These are phyloP conservation scores for Gorsachius magnificus DNA, from an alignment of 2,797 vertebrate species.

Conservation along the genomic window DNA sequence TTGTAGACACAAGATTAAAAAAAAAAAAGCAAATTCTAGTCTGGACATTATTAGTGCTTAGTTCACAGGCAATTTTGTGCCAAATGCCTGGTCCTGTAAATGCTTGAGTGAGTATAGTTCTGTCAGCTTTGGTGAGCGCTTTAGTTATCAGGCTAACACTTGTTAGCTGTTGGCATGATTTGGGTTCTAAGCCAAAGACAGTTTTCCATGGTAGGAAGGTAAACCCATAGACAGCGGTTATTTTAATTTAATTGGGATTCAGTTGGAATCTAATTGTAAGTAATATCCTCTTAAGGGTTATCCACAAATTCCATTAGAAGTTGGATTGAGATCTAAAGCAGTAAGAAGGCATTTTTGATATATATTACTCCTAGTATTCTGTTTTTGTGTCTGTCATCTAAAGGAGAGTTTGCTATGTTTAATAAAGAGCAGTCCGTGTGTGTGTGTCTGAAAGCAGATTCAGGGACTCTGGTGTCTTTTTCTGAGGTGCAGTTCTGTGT, in stretches of 20 bases:
- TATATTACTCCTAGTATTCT: constrained; percentile 33
- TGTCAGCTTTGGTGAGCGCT: background rate
- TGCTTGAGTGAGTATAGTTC: background rate
- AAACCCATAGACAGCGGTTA: constrained; percentile 57
- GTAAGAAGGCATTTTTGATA: constrained; percentile 1
- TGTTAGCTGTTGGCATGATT: background rate
- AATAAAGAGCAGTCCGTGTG: constrained; percentile 49
- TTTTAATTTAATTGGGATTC: constrained; percentile 70
- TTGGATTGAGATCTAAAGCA: background rate
- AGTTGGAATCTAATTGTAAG: constrained; percentile 32
- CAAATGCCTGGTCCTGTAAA: background rate
- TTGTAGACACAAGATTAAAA: background rate
- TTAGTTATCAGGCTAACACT: background rate
- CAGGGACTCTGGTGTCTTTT: background rate
- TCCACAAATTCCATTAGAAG: background rate
- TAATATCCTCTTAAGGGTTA: constrained; percentile 50
- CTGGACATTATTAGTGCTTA: constrained; percentile 36
- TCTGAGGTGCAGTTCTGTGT: constrained; percentile 80
- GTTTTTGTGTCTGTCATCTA: constrained; percentile 24
- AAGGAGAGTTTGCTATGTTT: constrained; percentile 61
- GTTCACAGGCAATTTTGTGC: constrained; percentile 16
- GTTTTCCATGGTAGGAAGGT: constrained; percentile 41
- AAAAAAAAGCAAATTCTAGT: background rate
- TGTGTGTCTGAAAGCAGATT: constrained; percentile 15
- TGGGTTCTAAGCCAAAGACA: background rate